Percentiles rank a stretch among this genome's conserved stretches.
Evolutionary conservation across 2,888 invertebrate genomes (phyloP).

Genomic region (Nomada fucata): DNA sequence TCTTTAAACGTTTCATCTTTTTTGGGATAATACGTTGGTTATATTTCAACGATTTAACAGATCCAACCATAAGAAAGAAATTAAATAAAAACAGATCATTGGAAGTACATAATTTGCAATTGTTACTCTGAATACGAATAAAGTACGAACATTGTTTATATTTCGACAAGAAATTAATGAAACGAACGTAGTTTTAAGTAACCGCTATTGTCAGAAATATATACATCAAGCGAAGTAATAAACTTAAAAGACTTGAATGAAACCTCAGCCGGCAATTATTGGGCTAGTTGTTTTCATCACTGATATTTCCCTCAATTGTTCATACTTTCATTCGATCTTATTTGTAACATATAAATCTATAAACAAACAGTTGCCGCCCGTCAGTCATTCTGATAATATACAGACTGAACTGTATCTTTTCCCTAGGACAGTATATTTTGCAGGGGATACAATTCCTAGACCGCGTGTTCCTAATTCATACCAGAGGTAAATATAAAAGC

Average conservation of each 20-base stretch:
- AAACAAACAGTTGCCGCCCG: constrained; percentile 42
- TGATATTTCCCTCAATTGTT: no score
- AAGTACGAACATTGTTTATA: constrained; percentile 13
- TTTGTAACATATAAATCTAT: constrained; percentile 31
- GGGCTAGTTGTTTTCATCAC: no score
- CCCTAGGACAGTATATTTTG: constrained; percentile 16
- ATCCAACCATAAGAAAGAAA: constrained; percentile 37
- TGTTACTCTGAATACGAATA: constrained; percentile 2
- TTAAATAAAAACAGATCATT: constrained; percentile 33
- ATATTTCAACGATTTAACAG: constrained; percentile 31
- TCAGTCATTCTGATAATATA: constrained; percentile 39
- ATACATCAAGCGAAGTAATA: constrained; percentile 31
- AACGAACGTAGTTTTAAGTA: constrained; percentile 14
- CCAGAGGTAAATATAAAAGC: neutral
- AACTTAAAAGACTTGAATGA: constrained; percentile 28
- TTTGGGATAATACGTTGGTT: constrained; percentile 65
- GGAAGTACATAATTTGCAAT: constrained; percentile 6
- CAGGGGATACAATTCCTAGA: neutral
- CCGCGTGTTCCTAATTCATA: neutral
- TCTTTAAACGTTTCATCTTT: constrained; percentile 88
- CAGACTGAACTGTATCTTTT: constrained; percentile 9
- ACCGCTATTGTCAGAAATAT: constrained; percentile 22
- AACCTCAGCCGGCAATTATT: constrained; percentile 24
- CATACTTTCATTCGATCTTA: constrained; percentile 1
- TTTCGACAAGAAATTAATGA: constrained; percentile 19